A percentile compares a stretch with the other conserved stretches of the same genome.
These are phyloP conservation scores for Spondyliosoma cantharus DNA, from an alignment of 2,797 vertebrate species.

Conservation along the genomic window DNA sequence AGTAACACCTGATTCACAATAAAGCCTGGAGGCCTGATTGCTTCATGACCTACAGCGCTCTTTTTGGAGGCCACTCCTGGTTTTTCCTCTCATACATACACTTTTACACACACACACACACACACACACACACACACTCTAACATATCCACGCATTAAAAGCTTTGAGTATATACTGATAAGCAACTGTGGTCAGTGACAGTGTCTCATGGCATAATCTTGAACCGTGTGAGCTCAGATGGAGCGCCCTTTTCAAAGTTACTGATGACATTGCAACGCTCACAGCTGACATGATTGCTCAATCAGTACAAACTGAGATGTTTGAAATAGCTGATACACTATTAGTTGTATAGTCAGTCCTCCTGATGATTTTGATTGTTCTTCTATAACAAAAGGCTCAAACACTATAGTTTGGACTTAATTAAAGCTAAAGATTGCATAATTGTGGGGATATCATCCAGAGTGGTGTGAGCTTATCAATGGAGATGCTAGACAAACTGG, in stretches of 20 bases:
- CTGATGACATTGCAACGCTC: conserved; percentile 53
- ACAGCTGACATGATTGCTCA: conserved; percentile 48
- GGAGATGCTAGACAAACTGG: not conserved
- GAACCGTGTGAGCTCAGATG: conserved; percentile 60
- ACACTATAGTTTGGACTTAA: not conserved
- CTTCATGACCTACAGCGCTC: conserved; percentile 75
- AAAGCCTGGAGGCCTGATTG: conserved; percentile 88
- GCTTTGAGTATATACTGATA: conserved; percentile 65
- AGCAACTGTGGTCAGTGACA: conserved; percentile 50
- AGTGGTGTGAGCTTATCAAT: not conserved
- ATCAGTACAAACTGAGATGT: conserved; percentile 31
- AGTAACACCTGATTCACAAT: conserved; percentile 78
- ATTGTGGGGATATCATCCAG: not conserved
- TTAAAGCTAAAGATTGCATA: not conserved
- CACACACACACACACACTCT: conserved; percentile 9
- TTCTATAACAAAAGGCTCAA: conserved; percentile 20
- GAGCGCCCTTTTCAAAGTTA: conserved; percentile 65
- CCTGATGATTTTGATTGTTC: conserved; percentile 2
- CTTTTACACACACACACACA: conserved; percentile 8
- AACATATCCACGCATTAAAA: conserved; percentile 43
- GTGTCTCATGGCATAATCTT: conserved; percentile 45
- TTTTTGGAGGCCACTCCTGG: conserved; percentile 51
- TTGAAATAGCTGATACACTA: conserved; percentile 12
- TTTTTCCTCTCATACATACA: conserved; percentile 14
- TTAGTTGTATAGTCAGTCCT: not conserved